These are phyloP conservation scores for Aphidius gifuensis DNA, from an alignment of 1,140 invertebrate species.

Conservation along the genomic window DNA sequence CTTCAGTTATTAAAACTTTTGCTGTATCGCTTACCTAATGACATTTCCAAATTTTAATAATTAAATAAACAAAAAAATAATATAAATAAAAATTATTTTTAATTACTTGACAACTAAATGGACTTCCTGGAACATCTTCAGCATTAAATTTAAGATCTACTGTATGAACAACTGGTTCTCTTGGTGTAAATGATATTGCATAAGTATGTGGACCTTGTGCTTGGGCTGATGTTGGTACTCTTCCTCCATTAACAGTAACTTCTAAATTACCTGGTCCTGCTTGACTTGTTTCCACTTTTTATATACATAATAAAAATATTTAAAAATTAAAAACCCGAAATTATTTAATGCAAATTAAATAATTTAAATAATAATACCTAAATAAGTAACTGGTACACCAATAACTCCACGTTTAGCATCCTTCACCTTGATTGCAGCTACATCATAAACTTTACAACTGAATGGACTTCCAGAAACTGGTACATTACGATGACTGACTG, in stretches of 20 bases:
- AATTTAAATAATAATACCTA: slow-evolving; percentile 63
- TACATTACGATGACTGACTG: slow-evolving; percentile 74
- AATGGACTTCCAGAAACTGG: slow-evolving; percentile 86
- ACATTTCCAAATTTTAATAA: neutral
- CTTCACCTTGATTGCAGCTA: slow-evolving; percentile 90
- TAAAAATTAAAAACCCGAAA: too few species aligned
- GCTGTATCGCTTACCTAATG: slow-evolving; percentile 49
- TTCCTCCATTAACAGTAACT: slow-evolving; percentile 93
- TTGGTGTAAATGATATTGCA: slow-evolving; percentile 94
- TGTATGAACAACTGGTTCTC: slow-evolving; percentile 83
- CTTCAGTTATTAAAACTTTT: slow-evolving; percentile 66
- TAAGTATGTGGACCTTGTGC: slow-evolving; percentile 93
- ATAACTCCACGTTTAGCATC: slow-evolving; percentile 86
- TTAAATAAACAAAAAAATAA: neutral
- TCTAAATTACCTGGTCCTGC: slow-evolving; percentile 95
- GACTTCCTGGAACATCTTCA: slow-evolving; percentile 88
- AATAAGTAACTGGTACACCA: slow-evolving; percentile 90
- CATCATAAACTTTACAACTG: slow-evolving; percentile 92
- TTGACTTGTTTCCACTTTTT: slow-evolving; percentile 89
- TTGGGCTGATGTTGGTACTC: slow-evolving; percentile 92
- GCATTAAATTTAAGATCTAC: slow-evolving; percentile 95
- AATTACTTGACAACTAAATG: slow-evolving; percentile 68
- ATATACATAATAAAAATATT: slow-evolving; percentile 14
- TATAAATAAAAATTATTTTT: neutral
- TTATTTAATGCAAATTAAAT: slow-evolving; percentile 1